phyloP scores from a whole-genome alignment of 2,888 invertebrate genomes.

The Rosalia funebris region DNA sequence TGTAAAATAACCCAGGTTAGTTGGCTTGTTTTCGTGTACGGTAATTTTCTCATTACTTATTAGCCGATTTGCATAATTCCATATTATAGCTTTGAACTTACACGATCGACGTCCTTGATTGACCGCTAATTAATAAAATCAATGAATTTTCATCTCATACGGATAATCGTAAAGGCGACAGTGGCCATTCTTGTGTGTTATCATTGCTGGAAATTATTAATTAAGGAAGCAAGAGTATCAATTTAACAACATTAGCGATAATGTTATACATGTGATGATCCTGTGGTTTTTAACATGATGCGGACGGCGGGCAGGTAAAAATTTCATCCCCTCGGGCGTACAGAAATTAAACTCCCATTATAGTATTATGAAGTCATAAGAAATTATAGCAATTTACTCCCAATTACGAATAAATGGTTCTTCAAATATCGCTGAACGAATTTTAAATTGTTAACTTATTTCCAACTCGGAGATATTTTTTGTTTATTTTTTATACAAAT shows the following conservation, averaged over 20 bases:
- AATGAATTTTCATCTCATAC: no score
- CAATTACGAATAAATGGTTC: constrained; percentile 47
- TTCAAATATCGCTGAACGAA: constrained; percentile 26
- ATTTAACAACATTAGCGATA: constrained; percentile 40
- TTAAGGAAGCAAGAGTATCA: constrained; percentile 40
- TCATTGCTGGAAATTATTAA: constrained; percentile 36
- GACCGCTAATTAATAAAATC: constrained; percentile 39
- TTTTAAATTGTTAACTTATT: constrained; percentile 17
- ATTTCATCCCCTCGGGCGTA: constrained; percentile 38
- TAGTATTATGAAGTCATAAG: constrained; percentile 56
- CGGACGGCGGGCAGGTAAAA: constrained; percentile 43
- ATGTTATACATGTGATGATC: constrained; percentile 38
- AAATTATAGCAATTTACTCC: constrained; percentile 57
- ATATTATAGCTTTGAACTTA: constrained; percentile 24
- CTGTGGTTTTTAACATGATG: constrained; percentile 24
- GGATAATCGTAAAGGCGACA: constrained; percentile 31
- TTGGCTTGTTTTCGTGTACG: constrained; percentile 25
- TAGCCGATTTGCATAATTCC: constrained; percentile 27
- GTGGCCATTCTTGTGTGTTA: constrained; percentile 33
- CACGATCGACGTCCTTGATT: constrained; percentile 28
- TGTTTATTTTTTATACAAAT: no score
- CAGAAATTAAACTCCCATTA: constrained; percentile 57
- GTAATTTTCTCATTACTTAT: constrained; percentile 23
- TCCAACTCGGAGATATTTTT: background rate
- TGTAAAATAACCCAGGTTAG: constrained; percentile 27